Base-by-base conservation (phyloP, 2,888 invertebrate species). In the Macrosoma leucophasiata region DNA sequence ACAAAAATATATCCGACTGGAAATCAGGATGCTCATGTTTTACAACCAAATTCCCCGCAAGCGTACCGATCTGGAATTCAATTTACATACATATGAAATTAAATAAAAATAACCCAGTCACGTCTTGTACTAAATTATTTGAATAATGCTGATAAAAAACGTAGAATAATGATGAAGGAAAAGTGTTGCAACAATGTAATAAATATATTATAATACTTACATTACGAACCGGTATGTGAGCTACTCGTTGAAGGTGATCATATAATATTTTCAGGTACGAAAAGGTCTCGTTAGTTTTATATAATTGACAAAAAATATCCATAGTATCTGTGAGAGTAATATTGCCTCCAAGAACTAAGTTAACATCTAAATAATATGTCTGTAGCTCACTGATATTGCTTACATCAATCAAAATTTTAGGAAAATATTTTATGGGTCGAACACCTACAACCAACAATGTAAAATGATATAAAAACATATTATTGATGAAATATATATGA, bases 1-100 rank as follows among this genome's bases (percentile, higher is more conserved):
- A 68, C n/a, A 88, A 53, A 52, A 87, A 89, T 24, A 90, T 57
- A 58, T 90, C 90, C 0, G 90, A 90, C 9, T 86, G 87, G 60
- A 90, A 90, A 48, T 88, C 87, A 2, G 63, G 74, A 50, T 89
- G 72, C 13, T 68, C 54, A 53, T 89, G 84, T 58, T 90, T 90
- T 48, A 89, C 66, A 55, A 87, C 85, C 35, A 90, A 60, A 53
- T 89, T 90, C 7, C 89, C 90, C 29, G 88, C 89, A 39, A 90
- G 58, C 1, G 86, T 86, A 15, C 87, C 89, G 28, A 84, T 70
- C 85, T 85, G 52, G 38, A 62, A 61, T 28, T n/a, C 14, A 48
- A 12, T 15, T 5, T 17, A 17, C 38, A 62, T 60, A 28, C n/a
- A 17, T 49, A 13, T 17, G 30, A 28, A 4, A 14, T 5, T 10